Conservation (phyloP, 2,797 vertebrate species). For the Aphelocoma californica region DNA sequence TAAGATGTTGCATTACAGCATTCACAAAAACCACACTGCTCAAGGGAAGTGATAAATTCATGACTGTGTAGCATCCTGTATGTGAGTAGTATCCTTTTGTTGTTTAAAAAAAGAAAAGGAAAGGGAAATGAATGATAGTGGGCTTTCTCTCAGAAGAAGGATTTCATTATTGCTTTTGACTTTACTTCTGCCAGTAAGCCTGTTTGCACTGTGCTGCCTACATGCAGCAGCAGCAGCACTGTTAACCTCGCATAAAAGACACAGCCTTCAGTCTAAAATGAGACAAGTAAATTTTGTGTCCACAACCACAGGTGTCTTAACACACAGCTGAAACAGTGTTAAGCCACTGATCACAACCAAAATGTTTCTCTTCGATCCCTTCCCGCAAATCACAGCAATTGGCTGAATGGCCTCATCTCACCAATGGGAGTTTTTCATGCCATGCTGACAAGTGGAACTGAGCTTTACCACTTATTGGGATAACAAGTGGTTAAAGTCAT, state of each 20-base stretch:
- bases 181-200: not conserved
- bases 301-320: not conserved
- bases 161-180: not conserved
- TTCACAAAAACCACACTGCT: not conserved
- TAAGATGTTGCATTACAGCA: not conserved
- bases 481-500: not conserved
- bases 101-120: not conserved
- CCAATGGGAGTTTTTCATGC: accelerated
- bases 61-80: not conserved
- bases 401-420: not conserved
- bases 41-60: not conserved
- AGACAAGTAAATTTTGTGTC: not conserved
- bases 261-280: not conserved
- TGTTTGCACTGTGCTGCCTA: not conserved
- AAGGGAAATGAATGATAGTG: not conserved
- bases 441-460: not conserved
- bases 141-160: not conserved
- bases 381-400: not conserved
- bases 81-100: not conserved
- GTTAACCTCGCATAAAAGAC: not conserved
- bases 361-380: not conserved
- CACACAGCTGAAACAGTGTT: not conserved
- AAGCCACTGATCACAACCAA: not conserved
- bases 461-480: not conserved
- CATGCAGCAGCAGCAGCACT: not conserved